Percentiles rank a stretch among this genome's conserved stretches.
These are phyloP conservation scores for Perdita meconis DNA, from an alignment of 2,888 invertebrate species.

Conservation along the genomic window DNA sequence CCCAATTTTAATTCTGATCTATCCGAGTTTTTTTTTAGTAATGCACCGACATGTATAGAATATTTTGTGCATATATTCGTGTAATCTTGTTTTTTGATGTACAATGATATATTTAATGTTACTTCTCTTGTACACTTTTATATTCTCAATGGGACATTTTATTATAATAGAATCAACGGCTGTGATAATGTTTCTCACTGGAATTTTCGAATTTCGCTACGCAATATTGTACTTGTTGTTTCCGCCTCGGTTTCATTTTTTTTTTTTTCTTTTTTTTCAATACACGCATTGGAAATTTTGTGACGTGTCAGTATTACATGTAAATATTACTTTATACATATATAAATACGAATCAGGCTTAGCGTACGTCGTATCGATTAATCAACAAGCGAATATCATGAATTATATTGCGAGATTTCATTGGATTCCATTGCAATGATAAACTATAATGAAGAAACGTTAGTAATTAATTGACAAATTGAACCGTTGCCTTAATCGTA, in stretches of 20 bases:
- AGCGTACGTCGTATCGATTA: slow-evolving; percentile 21
- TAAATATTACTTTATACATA: slow-evolving; percentile 32
- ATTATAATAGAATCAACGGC: slow-evolving; percentile 37
- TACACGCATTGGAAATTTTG: slow-evolving; percentile 39
- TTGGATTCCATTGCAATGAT: slow-evolving; percentile 9
- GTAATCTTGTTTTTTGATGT: slow-evolving; percentile 4
- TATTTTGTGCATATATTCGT: slow-evolving; percentile 26
- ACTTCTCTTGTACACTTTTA: slow-evolving; percentile 29
- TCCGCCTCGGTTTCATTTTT: slow-evolving; percentile 39
- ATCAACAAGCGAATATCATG: slow-evolving; percentile 19
- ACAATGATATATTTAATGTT: slow-evolving; percentile 14
- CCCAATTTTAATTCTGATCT: background rate
- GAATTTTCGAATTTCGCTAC: slow-evolving; percentile 20
- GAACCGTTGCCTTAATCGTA: slow-evolving; percentile 43
- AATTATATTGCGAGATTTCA: slow-evolving; percentile 3
- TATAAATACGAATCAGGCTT: slow-evolving; percentile 9
- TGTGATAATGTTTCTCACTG: slow-evolving; percentile 46
- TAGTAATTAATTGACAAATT: slow-evolving; percentile 12
- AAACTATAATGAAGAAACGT: background rate
- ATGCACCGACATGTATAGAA: slow-evolving; percentile 16
- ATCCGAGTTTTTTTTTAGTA: slow-evolving; percentile 15
- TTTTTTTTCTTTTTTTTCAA: too few species aligned
- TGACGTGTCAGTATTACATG: slow-evolving; percentile 46
- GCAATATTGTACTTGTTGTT: slow-evolving; percentile 40
- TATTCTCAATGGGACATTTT: slow-evolving; percentile 17